Conservation (phyloP, 2,888 invertebrate species). For the Fabriciana adippe region DNA sequence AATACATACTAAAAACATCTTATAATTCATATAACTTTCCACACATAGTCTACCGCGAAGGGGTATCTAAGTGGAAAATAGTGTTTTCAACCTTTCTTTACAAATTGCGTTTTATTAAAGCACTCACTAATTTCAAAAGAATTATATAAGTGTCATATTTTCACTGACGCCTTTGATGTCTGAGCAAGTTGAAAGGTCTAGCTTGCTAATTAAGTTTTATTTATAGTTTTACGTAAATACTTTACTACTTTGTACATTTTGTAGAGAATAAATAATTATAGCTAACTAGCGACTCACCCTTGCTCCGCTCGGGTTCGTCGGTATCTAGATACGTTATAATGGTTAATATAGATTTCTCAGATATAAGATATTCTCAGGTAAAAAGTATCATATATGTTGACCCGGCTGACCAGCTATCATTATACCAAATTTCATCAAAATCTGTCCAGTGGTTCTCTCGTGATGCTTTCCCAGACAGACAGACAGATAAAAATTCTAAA, state of each 20-base stretch:
- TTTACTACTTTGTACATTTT: not conserved
- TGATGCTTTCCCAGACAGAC: too few species aligned
- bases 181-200: conserved; percentile 3
- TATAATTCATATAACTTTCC: conserved; percentile 23
- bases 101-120: conserved; percentile 42
- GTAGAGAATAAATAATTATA: too few species aligned
- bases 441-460: too few species aligned
- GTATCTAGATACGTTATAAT: too few species aligned
- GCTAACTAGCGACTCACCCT: too few species aligned
- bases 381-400: too few species aligned
- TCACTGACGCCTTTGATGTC: conserved; percentile 26
- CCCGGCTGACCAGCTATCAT: too few species aligned
- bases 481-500: too few species aligned
- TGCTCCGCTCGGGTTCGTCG: too few species aligned
- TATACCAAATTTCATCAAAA: too few species aligned
- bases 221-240: conserved; percentile 4
- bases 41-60: conserved; percentile 6
- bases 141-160: conserved; percentile 31
- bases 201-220: conserved; percentile 10
- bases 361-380: too few species aligned
- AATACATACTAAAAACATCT: conserved; percentile 20
- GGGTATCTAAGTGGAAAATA: conserved; percentile 30
- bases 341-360: too few species aligned
- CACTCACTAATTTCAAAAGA: conserved; percentile 40
- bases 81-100: conserved; percentile 34